Evolutionary conservation across 1,140 invertebrate species (phyloP).

Genomic region (Drosophila albomicans): DNA sequence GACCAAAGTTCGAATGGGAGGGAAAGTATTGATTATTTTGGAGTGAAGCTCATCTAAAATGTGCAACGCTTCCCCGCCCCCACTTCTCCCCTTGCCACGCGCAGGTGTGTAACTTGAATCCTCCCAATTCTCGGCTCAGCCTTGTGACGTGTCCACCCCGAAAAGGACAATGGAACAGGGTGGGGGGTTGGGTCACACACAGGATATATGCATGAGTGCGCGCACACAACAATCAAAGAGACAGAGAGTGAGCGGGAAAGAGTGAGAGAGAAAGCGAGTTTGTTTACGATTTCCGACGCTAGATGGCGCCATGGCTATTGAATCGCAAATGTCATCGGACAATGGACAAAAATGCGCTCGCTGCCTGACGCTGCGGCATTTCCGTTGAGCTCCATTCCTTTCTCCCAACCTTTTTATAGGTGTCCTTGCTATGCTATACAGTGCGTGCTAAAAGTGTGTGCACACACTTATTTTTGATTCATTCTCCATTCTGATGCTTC

Average conservation of each 20-base stretch:
- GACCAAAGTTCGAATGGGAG: not conserved
- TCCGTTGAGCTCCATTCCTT: slow-evolving; percentile 24
- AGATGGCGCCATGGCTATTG: slow-evolving; percentile 51
- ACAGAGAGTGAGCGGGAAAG: not conserved
- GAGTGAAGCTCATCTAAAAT: slow-evolving; percentile 37
- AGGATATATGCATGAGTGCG: slow-evolving; percentile 66
- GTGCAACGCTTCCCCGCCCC: slow-evolving; percentile 12
- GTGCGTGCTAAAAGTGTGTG: not conserved
- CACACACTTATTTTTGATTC: not conserved
- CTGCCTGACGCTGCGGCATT: slow-evolving; percentile 50
- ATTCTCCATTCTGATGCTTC: too few relatives aligned
- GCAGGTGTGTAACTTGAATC: slow-evolving; percentile 70
- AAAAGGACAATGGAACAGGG: slow-evolving; percentile 16
- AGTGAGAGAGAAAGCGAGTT: slow-evolving; percentile 1
- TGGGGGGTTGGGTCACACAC: slow-evolving; percentile 2
- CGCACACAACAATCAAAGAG: slow-evolving; percentile 32
- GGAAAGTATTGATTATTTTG: slow-evolving; percentile 43
- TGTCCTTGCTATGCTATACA: not conserved
- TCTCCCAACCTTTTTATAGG: not conserved
- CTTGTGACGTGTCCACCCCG: slow-evolving; percentile 36
- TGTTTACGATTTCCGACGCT: slow-evolving; percentile 59
- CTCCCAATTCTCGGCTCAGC: slow-evolving; percentile 31
- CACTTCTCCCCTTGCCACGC: slow-evolving; percentile 4
- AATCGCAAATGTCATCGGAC: slow-evolving; percentile 42
- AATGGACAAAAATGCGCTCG: slow-evolving; percentile 28